phyloP scores from a whole-genome alignment of 2,888 invertebrate species.

The Pilophorus perplexus region DNA sequence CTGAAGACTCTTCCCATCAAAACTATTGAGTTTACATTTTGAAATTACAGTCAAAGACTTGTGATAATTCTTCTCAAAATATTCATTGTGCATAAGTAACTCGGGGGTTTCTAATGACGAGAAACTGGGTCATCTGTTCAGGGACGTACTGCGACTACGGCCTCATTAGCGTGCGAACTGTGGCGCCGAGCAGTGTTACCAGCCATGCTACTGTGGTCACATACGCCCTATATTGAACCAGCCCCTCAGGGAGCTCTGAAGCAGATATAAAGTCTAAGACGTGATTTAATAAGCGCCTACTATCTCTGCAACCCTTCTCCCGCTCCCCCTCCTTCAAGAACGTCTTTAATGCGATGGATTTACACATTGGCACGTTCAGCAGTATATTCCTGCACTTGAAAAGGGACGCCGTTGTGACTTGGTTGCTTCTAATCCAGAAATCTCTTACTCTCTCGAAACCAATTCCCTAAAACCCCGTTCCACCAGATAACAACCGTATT shows the following conservation, averaged over 20 bases:
- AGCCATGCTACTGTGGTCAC: slow-evolving; percentile 16
- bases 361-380: slow-evolving; percentile 28
- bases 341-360: slow-evolving; percentile 24
- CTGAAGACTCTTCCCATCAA: too few relatives aligned
- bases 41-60: too few relatives aligned
- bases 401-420: not conserved
- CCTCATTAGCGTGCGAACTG: not conserved
- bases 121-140: not conserved
- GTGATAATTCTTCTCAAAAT: too few relatives aligned
- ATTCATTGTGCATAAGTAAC: too few relatives aligned
- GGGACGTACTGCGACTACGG: not conserved
- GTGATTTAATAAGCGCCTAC: slow-evolving; percentile 30
- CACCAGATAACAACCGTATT: too few relatives aligned
- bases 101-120: not conserved
- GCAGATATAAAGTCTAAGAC: slow-evolving; percentile 24
- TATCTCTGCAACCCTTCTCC: slow-evolving; percentile 7
- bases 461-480: not conserved
- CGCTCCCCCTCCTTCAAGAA: not conserved
- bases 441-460: not conserved
- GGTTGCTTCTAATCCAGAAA: slow-evolving; percentile 4
- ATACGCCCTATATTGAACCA: slow-evolving; percentile 26
- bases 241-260: not conserved
- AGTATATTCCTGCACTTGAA: slow-evolving; percentile 17
- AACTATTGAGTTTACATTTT: too few relatives aligned
- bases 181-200: not conserved